phyloP scores from a whole-genome alignment of 53 echinoderm and acorn worm species.

The Patiria pectinifera region DNA sequence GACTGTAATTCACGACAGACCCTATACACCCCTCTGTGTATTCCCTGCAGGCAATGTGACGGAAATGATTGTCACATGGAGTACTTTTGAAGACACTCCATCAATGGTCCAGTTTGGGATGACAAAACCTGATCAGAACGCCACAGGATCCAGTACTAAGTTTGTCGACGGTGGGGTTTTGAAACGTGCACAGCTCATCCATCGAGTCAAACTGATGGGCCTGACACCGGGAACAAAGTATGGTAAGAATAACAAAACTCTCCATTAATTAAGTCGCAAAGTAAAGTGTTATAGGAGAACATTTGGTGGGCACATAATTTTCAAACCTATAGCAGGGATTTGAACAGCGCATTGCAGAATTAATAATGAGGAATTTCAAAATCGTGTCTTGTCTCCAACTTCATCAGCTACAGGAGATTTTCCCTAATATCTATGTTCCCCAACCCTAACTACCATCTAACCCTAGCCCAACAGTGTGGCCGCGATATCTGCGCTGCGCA shows the following conservation, averaged over 20 bases:
- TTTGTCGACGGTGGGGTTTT: constrained; percentile 72
- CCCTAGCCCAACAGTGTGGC: too few relatives aligned
- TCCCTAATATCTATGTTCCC: too few relatives aligned
- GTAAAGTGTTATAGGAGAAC: too few relatives aligned
- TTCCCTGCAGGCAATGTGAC: constrained; percentile 60
- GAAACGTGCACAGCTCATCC: constrained; percentile 72
- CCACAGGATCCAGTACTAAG: constrained; percentile 63
- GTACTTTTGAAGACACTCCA: constrained; percentile 64
- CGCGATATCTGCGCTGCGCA: too few relatives aligned
- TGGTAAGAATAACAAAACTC: constrained; percentile 49
- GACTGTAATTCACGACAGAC: not conserved
- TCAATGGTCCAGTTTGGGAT: constrained; percentile 74
- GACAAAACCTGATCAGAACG: not conserved
- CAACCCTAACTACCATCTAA: too few relatives aligned
- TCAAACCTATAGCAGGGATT: too few relatives aligned
- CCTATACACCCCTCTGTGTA: not conserved
- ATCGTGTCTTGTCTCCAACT: too few relatives aligned
- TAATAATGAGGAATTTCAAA: too few relatives aligned
- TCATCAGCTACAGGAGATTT: too few relatives aligned
- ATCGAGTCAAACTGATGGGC: constrained; percentile 69
- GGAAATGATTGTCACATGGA: constrained; percentile 90
- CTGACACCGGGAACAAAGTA: constrained; percentile 70
- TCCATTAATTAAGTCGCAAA: too few relatives aligned
- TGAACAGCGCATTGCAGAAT: too few relatives aligned
- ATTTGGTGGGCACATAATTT: too few relatives aligned